Evolutionary conservation across 2,888 invertebrate species (phyloP).

Genomic region (Antheraea yamamai): DNA sequence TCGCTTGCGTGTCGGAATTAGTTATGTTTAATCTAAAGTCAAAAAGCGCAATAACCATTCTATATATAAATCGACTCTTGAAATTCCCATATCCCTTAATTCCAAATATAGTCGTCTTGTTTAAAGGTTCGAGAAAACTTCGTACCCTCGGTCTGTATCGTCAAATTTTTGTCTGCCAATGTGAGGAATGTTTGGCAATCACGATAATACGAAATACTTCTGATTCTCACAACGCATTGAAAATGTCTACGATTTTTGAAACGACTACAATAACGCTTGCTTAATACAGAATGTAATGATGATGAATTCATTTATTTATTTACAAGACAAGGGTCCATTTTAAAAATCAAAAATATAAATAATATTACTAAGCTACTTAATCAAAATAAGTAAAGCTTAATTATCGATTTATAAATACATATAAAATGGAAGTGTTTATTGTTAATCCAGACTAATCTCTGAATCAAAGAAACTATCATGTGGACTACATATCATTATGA

Average conservation of each 20-base stretch:
- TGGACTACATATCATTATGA: too few relatives aligned
- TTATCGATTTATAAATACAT: too few relatives aligned
- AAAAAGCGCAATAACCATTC: background rate
- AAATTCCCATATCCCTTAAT: background rate
- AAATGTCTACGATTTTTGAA: background rate
- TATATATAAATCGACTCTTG: background rate
- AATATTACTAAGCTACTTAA: too few relatives aligned
- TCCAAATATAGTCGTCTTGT: background rate
- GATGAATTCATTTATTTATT: background rate
- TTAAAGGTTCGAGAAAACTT: background rate
- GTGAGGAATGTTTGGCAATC: conserved; percentile 13
- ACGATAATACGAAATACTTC: background rate
- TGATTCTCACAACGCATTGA: background rate
- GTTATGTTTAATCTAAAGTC: background rate
- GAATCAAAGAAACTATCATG: too few relatives aligned
- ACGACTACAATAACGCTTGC: background rate
- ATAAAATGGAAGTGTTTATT: too few relatives aligned
- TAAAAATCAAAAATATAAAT: too few relatives aligned
- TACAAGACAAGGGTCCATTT: too few relatives aligned
- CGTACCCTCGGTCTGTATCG: background rate
- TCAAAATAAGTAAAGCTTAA: too few relatives aligned
- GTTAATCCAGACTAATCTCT: too few relatives aligned
- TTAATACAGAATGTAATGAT: background rate
- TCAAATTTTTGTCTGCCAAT: conserved; percentile 14
- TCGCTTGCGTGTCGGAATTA: too few relatives aligned